Base-by-base conservation (phyloP, 2,113 vertebrate genomes). In the Mesoclemmys tuberculata region DNA sequence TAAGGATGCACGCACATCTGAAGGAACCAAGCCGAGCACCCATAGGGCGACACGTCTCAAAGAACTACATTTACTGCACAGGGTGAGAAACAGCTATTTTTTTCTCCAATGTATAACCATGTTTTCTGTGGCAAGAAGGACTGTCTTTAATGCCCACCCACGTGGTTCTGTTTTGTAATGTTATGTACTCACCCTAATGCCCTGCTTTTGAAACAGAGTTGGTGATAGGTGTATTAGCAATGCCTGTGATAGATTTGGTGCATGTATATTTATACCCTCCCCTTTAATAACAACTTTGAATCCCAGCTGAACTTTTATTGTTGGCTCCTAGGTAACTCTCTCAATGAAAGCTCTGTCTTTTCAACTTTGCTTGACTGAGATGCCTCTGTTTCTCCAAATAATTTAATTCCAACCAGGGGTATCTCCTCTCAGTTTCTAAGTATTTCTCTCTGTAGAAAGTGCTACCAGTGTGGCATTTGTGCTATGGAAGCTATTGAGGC, bases 381-480 rank as follows among this genome's bases (percentile, higher is more conserved):
- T 83, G 68, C 80, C 94, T 96, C 6, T 84, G 82, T 94, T 91
- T 90, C 85, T 91, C 31, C 78, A 97, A 80, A 94, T 94, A 90
- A 92, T 89, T 79, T 93, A 46, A 49, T 90, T 95, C 79, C 77
- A 56, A 55, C 61, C 61, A 90, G 88, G 84, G 55, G 51, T 4
- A 2, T 78, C 71, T 95, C 90, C 80, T 89, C 80, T 80, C 55
- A 89, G 96, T 89, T 35, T 94, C 38, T 88, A 86, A 94, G 51
- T 86, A 77, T 95, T 93, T 51, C 93, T 95, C 84, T 95, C 91
- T 88, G 81, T 92, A 90, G 80, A 87, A 56, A 89, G 29, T 61
- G 77, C 35, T 94, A 94, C 93, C 93, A 96, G 55, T 96, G 89
- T 71, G 61, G 93, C 84, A 89, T 97, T 96, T 95, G 74, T 94